A percentile compares a stretch with the other conserved stretches of the same genome.
Evolutionary conservation across 2,888 invertebrate species (phyloP).

Genomic region (Euzetes globulus): DNA sequence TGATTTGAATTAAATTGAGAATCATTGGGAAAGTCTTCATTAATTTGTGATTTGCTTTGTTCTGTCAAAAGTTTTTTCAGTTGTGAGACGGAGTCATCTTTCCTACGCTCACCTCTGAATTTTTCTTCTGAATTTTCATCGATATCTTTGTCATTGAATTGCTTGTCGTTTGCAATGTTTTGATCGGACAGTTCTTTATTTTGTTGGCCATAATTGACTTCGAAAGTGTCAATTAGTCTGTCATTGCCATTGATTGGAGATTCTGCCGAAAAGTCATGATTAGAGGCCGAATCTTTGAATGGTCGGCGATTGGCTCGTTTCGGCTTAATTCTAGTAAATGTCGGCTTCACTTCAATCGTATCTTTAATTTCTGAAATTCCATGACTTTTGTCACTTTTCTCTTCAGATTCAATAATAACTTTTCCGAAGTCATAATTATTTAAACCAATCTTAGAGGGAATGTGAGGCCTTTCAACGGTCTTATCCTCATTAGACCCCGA

Average conservation of each 20-base stretch:
- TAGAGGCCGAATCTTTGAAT: background rate
- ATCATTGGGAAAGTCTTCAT: background rate
- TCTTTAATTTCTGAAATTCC: background rate
- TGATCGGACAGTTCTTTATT: background rate
- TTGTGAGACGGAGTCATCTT: background rate
- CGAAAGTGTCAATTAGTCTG: background rate
- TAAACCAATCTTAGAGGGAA: background rate
- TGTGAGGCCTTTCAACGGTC: slow-evolving; percentile 40
- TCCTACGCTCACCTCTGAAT: background rate
- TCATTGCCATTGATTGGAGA: background rate
- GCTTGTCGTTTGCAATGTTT: background rate
- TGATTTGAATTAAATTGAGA: background rate
- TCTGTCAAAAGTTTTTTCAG: background rate
- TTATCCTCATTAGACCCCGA: slow-evolving; percentile 66
- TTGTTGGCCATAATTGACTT: background rate
- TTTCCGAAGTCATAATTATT: background rate
- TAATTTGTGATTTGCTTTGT: background rate
- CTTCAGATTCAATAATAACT: background rate
- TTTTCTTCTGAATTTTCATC: background rate
- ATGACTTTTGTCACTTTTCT: background rate
- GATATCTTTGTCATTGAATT: background rate
- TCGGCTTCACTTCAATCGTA: background rate
- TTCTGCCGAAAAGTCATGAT: slow-evolving; percentile 9
- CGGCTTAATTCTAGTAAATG: background rate
- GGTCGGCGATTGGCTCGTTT: background rate